Percentiles rank a stretch among this genome's conserved stretches.
Conservation (phyloP, 2,797 vertebrate species). For the Oceanodroma leucorhoa region DNA sequence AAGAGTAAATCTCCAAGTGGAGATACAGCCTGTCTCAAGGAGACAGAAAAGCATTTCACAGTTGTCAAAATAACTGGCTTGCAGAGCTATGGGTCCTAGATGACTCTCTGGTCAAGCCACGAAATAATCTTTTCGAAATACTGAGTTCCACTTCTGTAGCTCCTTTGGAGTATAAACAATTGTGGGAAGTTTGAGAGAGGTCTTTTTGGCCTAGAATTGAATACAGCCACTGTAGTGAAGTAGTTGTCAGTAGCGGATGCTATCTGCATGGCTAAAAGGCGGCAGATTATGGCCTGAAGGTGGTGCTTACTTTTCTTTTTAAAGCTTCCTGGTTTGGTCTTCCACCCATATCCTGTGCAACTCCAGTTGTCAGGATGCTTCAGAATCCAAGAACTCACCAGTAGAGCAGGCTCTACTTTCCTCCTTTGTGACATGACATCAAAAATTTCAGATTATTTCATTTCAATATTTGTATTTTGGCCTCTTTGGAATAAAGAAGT, state of each 20-base stretch:
- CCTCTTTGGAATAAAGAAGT: neutral
- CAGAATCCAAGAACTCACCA: neutral
- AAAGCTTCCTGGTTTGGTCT: neutral
- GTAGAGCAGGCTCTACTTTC: neutral
- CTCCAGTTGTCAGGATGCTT: neutral
- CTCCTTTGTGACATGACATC: neutral
- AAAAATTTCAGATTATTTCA: neutral
- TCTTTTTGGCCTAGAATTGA: neutral
- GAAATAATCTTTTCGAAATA: neutral
- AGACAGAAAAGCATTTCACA: neutral
- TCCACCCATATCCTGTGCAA: accelerated
- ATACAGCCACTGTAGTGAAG: neutral
- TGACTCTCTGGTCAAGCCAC: neutral
- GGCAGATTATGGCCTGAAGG: neutral
- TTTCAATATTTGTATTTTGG: neutral
- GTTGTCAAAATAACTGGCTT: neutral
- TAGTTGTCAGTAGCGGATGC: neutral
- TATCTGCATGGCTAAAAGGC: neutral
- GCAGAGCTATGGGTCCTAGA: neutral
- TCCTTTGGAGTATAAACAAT: neutral
- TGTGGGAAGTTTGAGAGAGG: neutral
- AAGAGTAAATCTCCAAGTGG: neutral
- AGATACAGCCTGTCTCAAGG: neutral
- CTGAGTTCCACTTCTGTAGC: neutral
- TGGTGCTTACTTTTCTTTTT: neutral